Evolutionary conservation across 2,113 vertebrate genomes (phyloP), one percentile per base, ranked within the genome.

Genomic region (Amia ocellicauda): DNA sequence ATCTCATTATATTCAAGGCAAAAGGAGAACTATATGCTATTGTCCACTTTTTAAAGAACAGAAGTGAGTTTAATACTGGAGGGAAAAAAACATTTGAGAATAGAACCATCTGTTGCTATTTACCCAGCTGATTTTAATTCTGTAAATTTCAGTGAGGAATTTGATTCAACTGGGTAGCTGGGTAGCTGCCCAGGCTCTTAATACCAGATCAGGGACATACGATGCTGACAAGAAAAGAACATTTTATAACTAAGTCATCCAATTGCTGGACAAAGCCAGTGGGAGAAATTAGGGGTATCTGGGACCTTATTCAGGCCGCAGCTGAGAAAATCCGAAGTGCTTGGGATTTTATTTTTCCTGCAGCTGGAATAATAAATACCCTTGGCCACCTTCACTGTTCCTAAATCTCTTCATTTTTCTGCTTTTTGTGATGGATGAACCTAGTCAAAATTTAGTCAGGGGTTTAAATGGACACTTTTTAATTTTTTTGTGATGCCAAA

Each of bases 311-410:
- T n/a, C 45, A 47, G 45, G 14, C 45, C 45, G 3, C 45, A 47
- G 45, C 45, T 47, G 45, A 3, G 45, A 47, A 8, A 47, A 47
- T 47, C 45, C 2, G 45, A 47, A 47, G 45, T 47, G n/a, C 45
- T 47, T 47, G 45, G 16, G 45, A 47, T 47, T 19, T 47, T 47
- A 17, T 47, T 47, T 47, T 47, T 47, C 45, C 45, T n/a, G 45
- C 45, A 47, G 45, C 45, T 47, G 45, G 45, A 47, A 47, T 47
- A 47, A 47, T 47, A 47, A 47, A 47, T 47, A 47, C 45, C n/a
- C 7, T 47, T 47, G 14, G 45, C 45, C 45, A 7, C n/a, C 16
- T 47, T 47, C n/a, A 19, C n/a, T 16, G 45, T 47, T 47, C 45
- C 31, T 16, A 47, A 2, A 47, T 47, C n/a, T 47, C 45, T 47